Percentiles rank a stretch among this genome's conserved stretches.
Conservation (phyloP, 2,888 invertebrate species). For the Zhuqinia jingwanae region DNA sequence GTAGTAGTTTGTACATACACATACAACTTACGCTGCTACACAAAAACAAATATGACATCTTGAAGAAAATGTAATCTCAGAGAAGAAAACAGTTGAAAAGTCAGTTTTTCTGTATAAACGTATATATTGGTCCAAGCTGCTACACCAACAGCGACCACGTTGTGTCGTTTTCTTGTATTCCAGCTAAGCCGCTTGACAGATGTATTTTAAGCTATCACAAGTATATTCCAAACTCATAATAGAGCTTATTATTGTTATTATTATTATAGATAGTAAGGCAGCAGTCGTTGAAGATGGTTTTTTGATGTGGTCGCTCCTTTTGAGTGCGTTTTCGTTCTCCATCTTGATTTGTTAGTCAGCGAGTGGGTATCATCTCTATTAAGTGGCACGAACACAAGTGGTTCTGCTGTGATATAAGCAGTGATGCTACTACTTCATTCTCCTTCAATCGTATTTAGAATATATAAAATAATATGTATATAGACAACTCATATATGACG, state of each 20-base stretch:
- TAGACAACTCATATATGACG: slow-evolving; percentile 26
- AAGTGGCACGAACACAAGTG: slow-evolving; percentile 28
- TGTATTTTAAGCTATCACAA: background rate
- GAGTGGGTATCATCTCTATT: slow-evolving; percentile 26
- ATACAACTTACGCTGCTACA: background rate
- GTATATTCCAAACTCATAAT: too few species aligned
- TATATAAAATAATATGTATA: background rate
- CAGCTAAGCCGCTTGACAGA: background rate
- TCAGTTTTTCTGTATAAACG: too few species aligned
- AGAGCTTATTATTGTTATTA: too few species aligned
- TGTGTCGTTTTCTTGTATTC: slow-evolving; percentile 6
- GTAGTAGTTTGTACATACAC: background rate
- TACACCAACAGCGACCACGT: slow-evolving; percentile 21
- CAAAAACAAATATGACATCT: background rate
- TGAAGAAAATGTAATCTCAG: background rate
- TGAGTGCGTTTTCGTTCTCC: background rate
- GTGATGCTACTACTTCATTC: background rate
- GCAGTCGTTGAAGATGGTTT: background rate
- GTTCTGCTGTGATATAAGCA: background rate
- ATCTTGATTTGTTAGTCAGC: background rate
- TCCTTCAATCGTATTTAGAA: background rate
- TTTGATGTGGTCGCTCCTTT: slow-evolving; percentile 13
- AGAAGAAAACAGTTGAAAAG: background rate
- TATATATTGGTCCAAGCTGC: too few species aligned
- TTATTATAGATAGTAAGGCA: too few species aligned